Evolutionary conservation across 2,113 vertebrate species (phyloP), one percentile per base, ranked within the genome.

Genomic region (Triplophysa tibetana): DNA sequence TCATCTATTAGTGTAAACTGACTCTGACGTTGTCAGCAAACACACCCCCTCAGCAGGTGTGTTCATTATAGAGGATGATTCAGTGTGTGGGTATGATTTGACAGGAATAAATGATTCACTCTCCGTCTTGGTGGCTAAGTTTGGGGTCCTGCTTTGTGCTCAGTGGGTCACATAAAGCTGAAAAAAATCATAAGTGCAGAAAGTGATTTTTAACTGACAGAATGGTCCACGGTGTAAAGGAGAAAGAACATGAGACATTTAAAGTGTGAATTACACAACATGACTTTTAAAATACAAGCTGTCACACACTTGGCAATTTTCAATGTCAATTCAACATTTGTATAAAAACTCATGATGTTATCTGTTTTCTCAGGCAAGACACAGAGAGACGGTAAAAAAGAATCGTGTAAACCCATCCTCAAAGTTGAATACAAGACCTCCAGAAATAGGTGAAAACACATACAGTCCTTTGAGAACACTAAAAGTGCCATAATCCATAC

Each of bases 401-500:
- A 99, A 81, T 94, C 97, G 0, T 99, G 98, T 91, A 98, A 98
- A 90, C 98, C 98, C 9, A 99, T 99, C 82, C 94, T 99, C 80
- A 99, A 99, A 92, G 97, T 98, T 87, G 98, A 99, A 81, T 97
- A 98, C 89, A 98, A 98, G 89, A 98, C 96, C 21, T 95, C 93
- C 87, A 97, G 94, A 89, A 98, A 83, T 91, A 98, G 96, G 98
- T 98, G 89, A 75, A 83, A 76, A 75, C 61, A 74, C 48, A 75
- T n/a, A 64, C 45, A 16, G 21, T 23, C 12, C 60, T 48, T 26
- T 23, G 43, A 75, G 14, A 26, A 17, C 21, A 75, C 45, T 4
- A 26, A 52, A 52, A 45, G 43, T 45, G 50, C 16, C 13, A 5
- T 6, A 7, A 2, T 19, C 48, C 16, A 52, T 52, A 52, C 50